Base-by-base conservation (phyloP, 2,113 vertebrate genomes). In the Sigmodon hispidus region DNA sequence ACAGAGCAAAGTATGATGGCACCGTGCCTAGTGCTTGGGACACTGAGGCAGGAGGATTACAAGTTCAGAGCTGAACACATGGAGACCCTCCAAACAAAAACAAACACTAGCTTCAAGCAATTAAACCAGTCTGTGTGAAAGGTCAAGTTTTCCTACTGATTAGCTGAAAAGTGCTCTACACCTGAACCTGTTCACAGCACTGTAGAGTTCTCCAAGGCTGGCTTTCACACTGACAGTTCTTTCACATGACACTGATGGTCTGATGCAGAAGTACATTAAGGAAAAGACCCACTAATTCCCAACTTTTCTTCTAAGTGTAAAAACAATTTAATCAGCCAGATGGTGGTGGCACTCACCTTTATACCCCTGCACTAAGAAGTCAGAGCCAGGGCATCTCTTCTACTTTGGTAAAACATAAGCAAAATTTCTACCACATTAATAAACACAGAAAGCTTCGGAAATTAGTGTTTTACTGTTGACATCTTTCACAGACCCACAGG, bases 171-270 rank as follows among this genome's bases (percentile, higher is more conserved):
- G 84, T 67, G 52, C 61, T 91, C 81, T 89, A 89, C 55, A 93
- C 52, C 48, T 73, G 59, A 95, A 83, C 26, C 48, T 90, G 26
- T 76, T 79, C 84, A 57, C 26, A 75, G 69, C 26, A 69, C 48
- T 95, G 89, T 4, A 89, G 59, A 84, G n/a, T 65, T 96, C 90
- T 92, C 80, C 57, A 80, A 88, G 43, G 7, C 48, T 89, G 76
- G 67, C 81, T 96, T 96, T 94, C 96, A 79, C 77, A 96, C 92
- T 48, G 24, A 26, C 79, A 92, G 24, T 61, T 90, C 77, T 94
- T 61, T 85, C 65, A 80, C 36, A 80, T 84, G 87, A 96, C 26
- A 85, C 13, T 92, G 80, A 88, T 50, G 75, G 43, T 61, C 45
- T 93, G 31, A 97, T 87, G 24, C 87, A 45, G 57, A 96, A 91